Conservation (phyloP, 1,140 invertebrate species). For the Anastrepha ludens region DNA sequence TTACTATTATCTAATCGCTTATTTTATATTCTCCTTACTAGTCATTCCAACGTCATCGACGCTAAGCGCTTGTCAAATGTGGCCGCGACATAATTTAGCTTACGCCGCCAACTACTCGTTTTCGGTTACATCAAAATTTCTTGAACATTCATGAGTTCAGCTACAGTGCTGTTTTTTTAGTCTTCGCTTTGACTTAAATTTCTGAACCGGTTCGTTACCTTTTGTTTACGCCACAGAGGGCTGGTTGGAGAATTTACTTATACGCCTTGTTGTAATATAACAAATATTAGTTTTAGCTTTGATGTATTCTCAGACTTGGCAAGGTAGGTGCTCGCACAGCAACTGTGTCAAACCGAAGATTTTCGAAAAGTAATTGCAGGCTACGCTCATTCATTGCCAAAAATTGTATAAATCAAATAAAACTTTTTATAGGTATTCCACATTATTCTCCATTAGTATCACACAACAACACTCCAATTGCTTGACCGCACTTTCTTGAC, state of each 20-base stretch:
- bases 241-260: slow-evolving; percentile 1
- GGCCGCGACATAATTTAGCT: not conserved
- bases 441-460: no score
- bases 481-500: no score
- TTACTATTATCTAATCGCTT: not conserved
- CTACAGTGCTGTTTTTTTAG: not conserved
- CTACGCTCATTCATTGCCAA: no score
- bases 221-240: not conserved
- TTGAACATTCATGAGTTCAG: not conserved
- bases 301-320: no score
- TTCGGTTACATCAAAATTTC: slow-evolving; percentile 32
- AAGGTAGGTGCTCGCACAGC: no score
- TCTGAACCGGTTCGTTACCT: slow-evolving; percentile 34
- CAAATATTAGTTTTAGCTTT: no score
- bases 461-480: no score
- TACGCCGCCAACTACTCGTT: not conserved
- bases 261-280: not conserved
- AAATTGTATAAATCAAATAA: no score
- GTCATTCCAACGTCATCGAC: not conserved
- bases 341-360: no score
- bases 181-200: not conserved
- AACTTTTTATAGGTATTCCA: no score
- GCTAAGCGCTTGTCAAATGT: not conserved
- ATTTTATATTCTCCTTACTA: not conserved
- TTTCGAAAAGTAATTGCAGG: no score